These are phyloP conservation scores for Maccullochella peelii DNA, from an alignment of 2,113 vertebrate genomes.

Conservation along the genomic window DNA sequence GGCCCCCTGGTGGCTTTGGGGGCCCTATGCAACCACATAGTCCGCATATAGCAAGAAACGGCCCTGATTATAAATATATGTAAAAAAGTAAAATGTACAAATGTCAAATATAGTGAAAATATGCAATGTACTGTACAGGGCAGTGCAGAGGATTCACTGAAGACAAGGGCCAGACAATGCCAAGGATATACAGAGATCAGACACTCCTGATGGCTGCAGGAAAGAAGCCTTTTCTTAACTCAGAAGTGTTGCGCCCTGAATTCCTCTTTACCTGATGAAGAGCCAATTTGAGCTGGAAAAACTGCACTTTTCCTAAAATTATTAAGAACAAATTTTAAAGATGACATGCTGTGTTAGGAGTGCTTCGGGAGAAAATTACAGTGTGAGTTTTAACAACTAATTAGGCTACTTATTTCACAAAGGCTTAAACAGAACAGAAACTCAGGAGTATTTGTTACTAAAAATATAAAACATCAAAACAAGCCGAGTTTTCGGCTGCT, in stretches of 20 bases:
- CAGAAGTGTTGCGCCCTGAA: neutral
- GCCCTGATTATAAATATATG: neutral
- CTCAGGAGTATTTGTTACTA: neutral
- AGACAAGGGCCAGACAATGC: too few relatives aligned
- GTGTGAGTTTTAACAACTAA: neutral
- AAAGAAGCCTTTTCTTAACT: neutral
- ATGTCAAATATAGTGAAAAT: neutral
- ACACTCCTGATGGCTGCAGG: neutral
- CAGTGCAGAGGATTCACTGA: neutral
- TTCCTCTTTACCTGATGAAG: neutral
- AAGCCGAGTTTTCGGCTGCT: neutral
- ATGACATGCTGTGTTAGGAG: neutral
- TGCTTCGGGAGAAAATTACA: neutral
- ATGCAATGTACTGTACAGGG: neutral
- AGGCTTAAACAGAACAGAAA: neutral
- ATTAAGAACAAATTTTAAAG: neutral
- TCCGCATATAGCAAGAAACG: too few relatives aligned
- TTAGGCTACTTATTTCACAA: neutral
- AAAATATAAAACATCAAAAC: constrained; percentile 10
- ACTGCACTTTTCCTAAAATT: neutral
- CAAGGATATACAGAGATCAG: neutral
- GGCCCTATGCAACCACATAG: too few relatives aligned
- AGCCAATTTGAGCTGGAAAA: neutral
- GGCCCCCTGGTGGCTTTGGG: too few relatives aligned
- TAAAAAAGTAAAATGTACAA: neutral